These are phyloP conservation scores for Heliocidaris tuberculata DNA, from an alignment of 35 echinoderm and acorn worm genomes.

Conservation along the genomic window DNA sequence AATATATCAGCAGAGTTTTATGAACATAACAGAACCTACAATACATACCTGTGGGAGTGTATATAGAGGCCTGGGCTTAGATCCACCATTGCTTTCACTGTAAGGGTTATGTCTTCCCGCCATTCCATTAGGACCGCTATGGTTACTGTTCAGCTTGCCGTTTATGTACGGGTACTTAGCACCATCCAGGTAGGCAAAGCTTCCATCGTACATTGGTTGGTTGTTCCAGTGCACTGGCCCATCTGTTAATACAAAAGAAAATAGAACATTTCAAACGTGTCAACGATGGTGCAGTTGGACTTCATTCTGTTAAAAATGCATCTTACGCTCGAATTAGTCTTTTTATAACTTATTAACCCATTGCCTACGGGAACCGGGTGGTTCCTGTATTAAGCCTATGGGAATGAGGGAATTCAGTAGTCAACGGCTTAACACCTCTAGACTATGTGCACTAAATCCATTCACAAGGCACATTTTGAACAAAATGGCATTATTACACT, in stretches of 20 bases:
- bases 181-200: slow-evolving; percentile 38
- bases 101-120: background rate
- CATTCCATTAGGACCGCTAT: slow-evolving; percentile 21
- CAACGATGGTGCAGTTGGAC: too few species aligned
- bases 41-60: slow-evolving; percentile 76
- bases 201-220: slow-evolving; percentile 42
- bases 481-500: too few species aligned
- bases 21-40: background rate
- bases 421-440: too few species aligned
- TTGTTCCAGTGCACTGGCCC: slow-evolving; percentile 16
- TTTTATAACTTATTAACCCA: too few species aligned
- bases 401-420: too few species aligned
- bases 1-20: background rate
- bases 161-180: slow-evolving; percentile 30
- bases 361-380: too few species aligned
- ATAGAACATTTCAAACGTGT: too few species aligned
- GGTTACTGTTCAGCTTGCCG: slow-evolving; percentile 36
- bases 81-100: slow-evolving; percentile 37
- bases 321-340: too few species aligned
- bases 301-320: too few species aligned
- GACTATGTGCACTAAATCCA: too few species aligned
- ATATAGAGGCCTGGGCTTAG: slow-evolving; percentile 76
- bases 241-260: background rate
- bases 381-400: too few species aligned
- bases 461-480: too few species aligned